Base-by-base conservation (phyloP, 2,888 invertebrate species). In the Chrysodeixis includens region DNA sequence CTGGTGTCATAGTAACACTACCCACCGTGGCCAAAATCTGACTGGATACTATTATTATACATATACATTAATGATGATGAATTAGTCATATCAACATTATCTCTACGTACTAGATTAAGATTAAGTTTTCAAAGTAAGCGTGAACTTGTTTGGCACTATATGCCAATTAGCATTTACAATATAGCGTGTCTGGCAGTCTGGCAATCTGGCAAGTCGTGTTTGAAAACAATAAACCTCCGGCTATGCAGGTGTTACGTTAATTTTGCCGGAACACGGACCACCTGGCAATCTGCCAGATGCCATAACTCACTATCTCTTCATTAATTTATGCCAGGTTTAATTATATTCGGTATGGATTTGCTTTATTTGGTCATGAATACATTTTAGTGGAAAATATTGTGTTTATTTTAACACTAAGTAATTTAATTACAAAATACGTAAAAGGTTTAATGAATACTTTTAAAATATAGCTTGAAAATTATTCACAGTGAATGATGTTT, bases 191-290 rank as follows among this genome's bases (percentile, higher is more conserved):
- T 63, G 54, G 52, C 46, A 30, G 46, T 35, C 54, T 65, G 54
- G 57, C 58, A 40, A 30, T 54, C 71, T 68, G 62, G 69, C 69
- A 60, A 59, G 44, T 57, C 60, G 49, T 63, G 67, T 65, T 66
- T 69, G 66, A 68, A 74, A 79, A 77, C 79, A 77, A 79, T 77
- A 79, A 69, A 71, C 76, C 46, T 16, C 49, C 26, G 44, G 62
- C 59, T 30, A 44, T 74, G 78, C 78, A 80, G 80, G 80, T 80
- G 80, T 68, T 66, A 69, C 59, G 58, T 69, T 76, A 76, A 78
- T 79, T 74, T 74, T 66, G 66, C 63, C 62, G 32, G 54, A 44
- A 49, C 49, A 30, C 56, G 18, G 58, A 44, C 46, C 32, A 67
- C 40, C 69, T 79, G 79, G 79, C 76, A 49, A 1, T 12, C 14